Base-by-base conservation (phyloP, 2,888 invertebrate genomes). In the Labia minor region DNA sequence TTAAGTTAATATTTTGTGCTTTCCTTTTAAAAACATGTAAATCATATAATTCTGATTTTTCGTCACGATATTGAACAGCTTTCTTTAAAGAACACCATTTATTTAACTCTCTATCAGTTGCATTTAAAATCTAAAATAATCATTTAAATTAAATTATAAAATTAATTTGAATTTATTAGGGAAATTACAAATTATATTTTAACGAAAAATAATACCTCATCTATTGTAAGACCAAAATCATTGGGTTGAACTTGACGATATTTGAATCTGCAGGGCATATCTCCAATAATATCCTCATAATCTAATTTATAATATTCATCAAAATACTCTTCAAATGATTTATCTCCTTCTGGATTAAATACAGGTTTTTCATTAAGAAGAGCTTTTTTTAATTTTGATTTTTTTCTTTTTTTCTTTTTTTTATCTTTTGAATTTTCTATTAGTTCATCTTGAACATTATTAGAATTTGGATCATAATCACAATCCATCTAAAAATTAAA, bases 281-380 rank as follows among this genome's bases (percentile, higher is more conserved):
- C 95, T 0, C 88, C 96, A 64, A 98, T 88, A 65, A 97, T 85
- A 77, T 99, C 98, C 75, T 98, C 98, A 76, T 91, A 98, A 77
- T 97, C 94, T 75, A 97, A 81, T 73, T 89, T 86, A 75, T 97
- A 97, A 77, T 96, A 97, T 77, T 97, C 95, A 73, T 97, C 93
- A 75, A 95, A 86, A 75, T 95, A 95, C 72, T 95, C 83, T 33
- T 88, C 85, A 77, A 92, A 95, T 0, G 87, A 87, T 69, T 88
- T 84, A 68, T 86, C 81, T 11, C 75, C 74, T 0, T 82, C 79
- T 0, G 95, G 92, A 77, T 96, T 85, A 78, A 90, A 96, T 66
- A 85, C 82, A 0, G 96, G 96, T 75, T 95, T 95, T 66, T 89
- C 84, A 37, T 83, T 80, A 16, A 85, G 80, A 1, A 95, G 77